phyloP scores from a whole-genome alignment of 1,140 invertebrate species.

The Physella acuta region DNA sequence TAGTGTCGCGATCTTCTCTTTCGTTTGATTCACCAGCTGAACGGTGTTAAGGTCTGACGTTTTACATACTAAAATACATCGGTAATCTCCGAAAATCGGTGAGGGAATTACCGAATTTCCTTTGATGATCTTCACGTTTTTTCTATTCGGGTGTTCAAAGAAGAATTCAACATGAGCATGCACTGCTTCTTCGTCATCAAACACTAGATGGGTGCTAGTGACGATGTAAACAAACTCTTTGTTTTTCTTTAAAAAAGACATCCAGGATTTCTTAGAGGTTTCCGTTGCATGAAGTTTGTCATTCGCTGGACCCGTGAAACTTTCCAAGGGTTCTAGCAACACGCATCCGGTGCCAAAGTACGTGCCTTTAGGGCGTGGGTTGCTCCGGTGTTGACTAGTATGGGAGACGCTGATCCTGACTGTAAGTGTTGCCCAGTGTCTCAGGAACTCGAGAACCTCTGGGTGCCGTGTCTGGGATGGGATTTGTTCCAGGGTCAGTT shows the following conservation, averaged over 20 bases:
- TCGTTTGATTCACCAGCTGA: neutral
- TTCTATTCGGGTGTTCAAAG: neutral
- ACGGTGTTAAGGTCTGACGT: neutral
- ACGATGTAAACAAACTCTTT: conserved; percentile 1
- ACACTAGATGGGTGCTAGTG: conserved; percentile 1
- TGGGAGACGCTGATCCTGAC: neutral
- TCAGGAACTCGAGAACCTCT: neutral
- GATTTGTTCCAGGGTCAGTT: neutral
- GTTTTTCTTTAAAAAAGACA: neutral
- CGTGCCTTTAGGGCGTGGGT: neutral
- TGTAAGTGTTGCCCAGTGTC: neutral
- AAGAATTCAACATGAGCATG: conserved; percentile 4
- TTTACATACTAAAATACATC: neutral
- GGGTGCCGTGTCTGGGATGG: conserved; percentile 6
- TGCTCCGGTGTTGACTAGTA: neutral
- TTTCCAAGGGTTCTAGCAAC: neutral
- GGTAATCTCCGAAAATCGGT: neutral
- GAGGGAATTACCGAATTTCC: neutral
- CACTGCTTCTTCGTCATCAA: neutral
- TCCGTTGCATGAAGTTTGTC: too few relatives aligned
- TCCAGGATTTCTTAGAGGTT: neutral
- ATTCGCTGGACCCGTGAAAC: neutral
- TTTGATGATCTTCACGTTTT: neutral
- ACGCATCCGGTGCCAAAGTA: neutral
- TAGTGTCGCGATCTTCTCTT: neutral